Conservation (phyloP, 2,888 invertebrate species). For the Drosophila anomelani region DNA sequence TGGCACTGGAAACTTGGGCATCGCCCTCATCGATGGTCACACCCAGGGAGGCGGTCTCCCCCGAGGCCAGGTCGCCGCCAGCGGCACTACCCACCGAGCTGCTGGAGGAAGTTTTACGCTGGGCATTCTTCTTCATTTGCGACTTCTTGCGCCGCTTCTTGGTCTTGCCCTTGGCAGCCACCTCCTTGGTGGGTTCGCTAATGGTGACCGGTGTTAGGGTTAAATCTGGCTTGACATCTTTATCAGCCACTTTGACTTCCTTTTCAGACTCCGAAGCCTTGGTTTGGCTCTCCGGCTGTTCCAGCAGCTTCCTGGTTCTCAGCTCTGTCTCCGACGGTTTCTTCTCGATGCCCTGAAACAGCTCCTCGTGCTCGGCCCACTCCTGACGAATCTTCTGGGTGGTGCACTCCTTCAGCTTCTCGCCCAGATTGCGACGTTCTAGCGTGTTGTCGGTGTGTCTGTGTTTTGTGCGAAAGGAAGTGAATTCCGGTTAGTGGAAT, state of each 20-base stretch:
- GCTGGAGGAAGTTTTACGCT: slow-evolving; percentile 88
- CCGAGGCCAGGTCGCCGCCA: slow-evolving; percentile 58
- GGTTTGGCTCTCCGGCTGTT: slow-evolving; percentile 8
- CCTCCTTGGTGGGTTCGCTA: slow-evolving; percentile 83
- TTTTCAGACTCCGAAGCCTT: slow-evolving; percentile 41
- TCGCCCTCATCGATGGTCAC: slow-evolving; percentile 78
- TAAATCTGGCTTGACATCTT: slow-evolving; percentile 9
- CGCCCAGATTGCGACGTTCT: slow-evolving; percentile 81
- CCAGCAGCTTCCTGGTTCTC: no score
- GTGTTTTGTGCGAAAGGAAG: slow-evolving; percentile 74
- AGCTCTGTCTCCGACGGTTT: slow-evolving; percentile 50
- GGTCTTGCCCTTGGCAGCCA: slow-evolving; percentile 87
- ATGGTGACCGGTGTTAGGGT: slow-evolving; percentile 21
- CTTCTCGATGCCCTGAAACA: slow-evolving; percentile 80
- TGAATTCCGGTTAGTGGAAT: no score
- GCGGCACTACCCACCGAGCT: slow-evolving; percentile 82
- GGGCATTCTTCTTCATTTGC: slow-evolving; percentile 91
- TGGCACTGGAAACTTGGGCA: slow-evolving; percentile 45
- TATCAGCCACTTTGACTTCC: slow-evolving; percentile 21
- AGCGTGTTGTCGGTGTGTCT: slow-evolving; percentile 87
- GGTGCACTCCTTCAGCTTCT: slow-evolving; percentile 83
- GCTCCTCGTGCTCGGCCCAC: slow-evolving; percentile 85
- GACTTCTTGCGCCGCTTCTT: slow-evolving; percentile 92
- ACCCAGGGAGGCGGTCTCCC: slow-evolving; percentile 35
- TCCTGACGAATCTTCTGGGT: slow-evolving; percentile 84